phyloP scores from a whole-genome alignment of 2,113 vertebrate genomes.

The Sinocyclocheilus maitianheensis region DNA sequence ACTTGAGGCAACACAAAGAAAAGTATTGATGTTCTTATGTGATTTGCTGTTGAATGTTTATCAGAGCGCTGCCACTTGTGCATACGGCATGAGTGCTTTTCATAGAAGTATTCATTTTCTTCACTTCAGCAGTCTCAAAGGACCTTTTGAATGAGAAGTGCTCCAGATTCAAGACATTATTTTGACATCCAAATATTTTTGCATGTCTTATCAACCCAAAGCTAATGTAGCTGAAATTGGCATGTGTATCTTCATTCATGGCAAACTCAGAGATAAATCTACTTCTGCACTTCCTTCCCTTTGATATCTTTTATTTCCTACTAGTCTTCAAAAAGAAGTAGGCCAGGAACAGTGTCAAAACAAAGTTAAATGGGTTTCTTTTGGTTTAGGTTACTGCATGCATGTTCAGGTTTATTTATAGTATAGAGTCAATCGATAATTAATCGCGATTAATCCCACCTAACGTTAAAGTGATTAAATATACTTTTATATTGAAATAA shows the following conservation, averaged over 20 bases:
- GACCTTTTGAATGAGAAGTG: constrained; percentile 2
- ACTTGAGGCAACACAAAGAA: background rate
- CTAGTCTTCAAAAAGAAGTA: no score
- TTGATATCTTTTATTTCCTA: no score
- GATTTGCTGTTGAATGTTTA: background rate
- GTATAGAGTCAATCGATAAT: no score
- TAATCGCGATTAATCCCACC: no score
- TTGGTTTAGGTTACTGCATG: no score
- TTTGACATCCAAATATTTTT: background rate
- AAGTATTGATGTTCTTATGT: background rate
- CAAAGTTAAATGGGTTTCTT: no score
- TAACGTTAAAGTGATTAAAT: no score
- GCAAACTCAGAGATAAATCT: background rate
- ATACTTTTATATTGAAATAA: no score
- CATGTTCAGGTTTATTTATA: no score
- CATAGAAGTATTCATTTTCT: background rate
- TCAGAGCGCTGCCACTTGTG: background rate
- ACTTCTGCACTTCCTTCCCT: no score
- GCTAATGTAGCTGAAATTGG: background rate
- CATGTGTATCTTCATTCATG: background rate
- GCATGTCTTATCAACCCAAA: background rate
- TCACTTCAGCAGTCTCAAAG: background rate
- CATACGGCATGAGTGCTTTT: background rate
- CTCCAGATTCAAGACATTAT: background rate
- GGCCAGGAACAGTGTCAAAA: no score